Percentiles rank a stretch among this genome's conserved stretches.
Conservation (phyloP, 2,113 vertebrate species). For the Coracopsis vasa region DNA sequence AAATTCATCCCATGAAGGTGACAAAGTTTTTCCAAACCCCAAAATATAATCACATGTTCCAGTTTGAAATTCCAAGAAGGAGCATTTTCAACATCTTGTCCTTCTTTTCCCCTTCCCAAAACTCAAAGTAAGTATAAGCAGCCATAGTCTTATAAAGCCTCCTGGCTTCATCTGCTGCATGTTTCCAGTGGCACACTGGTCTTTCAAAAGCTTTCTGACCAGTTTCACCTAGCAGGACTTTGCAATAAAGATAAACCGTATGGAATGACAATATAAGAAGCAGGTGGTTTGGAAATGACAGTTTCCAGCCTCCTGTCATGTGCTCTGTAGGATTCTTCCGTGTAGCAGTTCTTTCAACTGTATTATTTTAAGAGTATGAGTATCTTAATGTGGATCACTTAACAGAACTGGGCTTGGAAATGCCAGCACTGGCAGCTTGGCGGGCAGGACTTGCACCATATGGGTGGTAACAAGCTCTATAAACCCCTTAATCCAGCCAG, state of each 20-base stretch:
- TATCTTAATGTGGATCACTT: neutral
- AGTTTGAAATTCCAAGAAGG: neutral
- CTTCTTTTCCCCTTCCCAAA: neutral
- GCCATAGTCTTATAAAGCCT: neutral
- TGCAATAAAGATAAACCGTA: neutral
- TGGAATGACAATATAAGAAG: neutral
- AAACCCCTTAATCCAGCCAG: neutral
- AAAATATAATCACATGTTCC: neutral
- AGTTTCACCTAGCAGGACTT: neutral
- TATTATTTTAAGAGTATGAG: neutral
- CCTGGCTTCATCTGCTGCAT: neutral
- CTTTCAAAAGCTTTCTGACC: neutral
- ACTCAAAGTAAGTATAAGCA: neutral
- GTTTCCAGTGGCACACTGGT: neutral
- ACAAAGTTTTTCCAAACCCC: neutral
- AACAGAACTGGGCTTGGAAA: neutral
- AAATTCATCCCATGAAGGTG: neutral
- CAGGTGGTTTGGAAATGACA: neutral
- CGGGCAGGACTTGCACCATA: neutral
- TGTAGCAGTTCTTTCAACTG: neutral
- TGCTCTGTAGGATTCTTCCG: neutral
- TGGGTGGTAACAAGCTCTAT: neutral
- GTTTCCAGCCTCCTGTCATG: neutral
- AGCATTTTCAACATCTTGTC: neutral
- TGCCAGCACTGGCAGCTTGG: neutral